phyloP scores from a whole-genome alignment of 2,113 vertebrate genomes.

The Dipodomys merriami region DNA sequence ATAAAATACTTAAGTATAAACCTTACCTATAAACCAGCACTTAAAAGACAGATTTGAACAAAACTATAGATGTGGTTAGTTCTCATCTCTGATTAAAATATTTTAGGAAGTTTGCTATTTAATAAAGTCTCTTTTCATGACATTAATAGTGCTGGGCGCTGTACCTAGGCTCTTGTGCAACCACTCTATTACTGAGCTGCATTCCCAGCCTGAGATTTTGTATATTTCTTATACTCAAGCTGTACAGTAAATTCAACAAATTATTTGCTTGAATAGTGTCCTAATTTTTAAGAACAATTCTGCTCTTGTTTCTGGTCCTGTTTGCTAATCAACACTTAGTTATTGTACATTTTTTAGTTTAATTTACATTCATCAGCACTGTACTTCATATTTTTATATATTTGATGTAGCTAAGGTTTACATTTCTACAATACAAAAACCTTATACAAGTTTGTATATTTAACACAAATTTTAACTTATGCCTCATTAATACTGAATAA shows the following conservation, averaged over 20 bases:
- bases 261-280: neutral
- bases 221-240: neutral
- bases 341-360: no score
- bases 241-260: slow-evolving; percentile 21
- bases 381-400: neutral
- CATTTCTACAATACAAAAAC: neutral
- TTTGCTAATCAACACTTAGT: no score
- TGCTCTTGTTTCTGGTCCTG: no score
- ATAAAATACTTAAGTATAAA: slow-evolving; percentile 12
- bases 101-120: slow-evolving; percentile 20
- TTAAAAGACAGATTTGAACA: neutral
- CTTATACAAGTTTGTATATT: no score
- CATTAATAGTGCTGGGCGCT: neutral
- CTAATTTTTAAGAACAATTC: slow-evolving; percentile 39
- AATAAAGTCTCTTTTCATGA: slow-evolving; percentile 18
- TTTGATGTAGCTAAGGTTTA: slow-evolving; percentile 22
- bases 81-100: slow-evolving; percentile 52
- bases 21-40: neutral
- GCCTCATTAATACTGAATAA: neutral
- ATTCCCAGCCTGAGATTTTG: slow-evolving; percentile 26
- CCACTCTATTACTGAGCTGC: neutral
- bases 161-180: no score
- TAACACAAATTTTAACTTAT: slow-evolving; percentile 10
- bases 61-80: neutral
- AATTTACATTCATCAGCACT: no score